A percentile compares a stretch with the other conserved stretches of the same genome.
These are phyloP conservation scores for Furcifer pardalis DNA, from an alignment of 2,797 vertebrate species.

Conservation along the genomic window DNA sequence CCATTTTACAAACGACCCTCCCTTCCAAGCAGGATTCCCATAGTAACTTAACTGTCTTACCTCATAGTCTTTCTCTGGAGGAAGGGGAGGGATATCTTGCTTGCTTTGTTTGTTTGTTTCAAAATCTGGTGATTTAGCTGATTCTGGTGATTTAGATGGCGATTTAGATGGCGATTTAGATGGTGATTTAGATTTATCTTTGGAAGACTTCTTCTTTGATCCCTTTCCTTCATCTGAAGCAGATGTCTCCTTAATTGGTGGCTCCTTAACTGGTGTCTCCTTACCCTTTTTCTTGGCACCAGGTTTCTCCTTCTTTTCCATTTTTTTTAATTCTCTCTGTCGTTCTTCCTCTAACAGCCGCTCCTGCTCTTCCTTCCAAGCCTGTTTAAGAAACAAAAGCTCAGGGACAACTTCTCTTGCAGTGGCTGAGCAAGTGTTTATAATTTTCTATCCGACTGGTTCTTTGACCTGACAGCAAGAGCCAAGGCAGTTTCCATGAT, in stretches of 20 bases:
- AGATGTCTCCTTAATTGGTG: not conserved
- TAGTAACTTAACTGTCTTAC: conserved; percentile 54
- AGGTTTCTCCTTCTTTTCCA: conserved; percentile 62
- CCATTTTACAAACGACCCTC: not conserved
- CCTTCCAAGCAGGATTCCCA: not conserved
- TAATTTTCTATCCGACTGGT: too few species aligned
- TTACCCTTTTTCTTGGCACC: conserved; percentile 62
- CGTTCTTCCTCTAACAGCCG: conserved; percentile 80
- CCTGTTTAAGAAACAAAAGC: conserved; percentile 72
- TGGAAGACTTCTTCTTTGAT: conserved; percentile 49
- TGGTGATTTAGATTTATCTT: conserved; percentile 56
- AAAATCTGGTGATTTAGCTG: conserved; percentile 26
- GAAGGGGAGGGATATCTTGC: not conserved
- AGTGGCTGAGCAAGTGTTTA: too few species aligned
- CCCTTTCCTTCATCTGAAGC: conserved; percentile 40
- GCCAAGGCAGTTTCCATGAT: too few species aligned
- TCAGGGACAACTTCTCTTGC: not conserved
- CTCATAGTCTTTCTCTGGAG: conserved; percentile 60
- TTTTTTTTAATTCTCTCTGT: conserved; percentile 77
- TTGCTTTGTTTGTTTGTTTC: conserved; percentile 6
- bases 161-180: conserved; percentile 30
- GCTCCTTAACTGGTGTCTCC: not conserved
- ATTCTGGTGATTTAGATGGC: conserved; percentile 39
- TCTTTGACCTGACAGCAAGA: too few species aligned
- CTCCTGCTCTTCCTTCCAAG: conserved; percentile 86